Evolutionary conservation across 2,797 vertebrate genomes (phyloP), one percentile per base, ranked within the genome.

Genomic region (Heteromormyrus szaboi): DNA sequence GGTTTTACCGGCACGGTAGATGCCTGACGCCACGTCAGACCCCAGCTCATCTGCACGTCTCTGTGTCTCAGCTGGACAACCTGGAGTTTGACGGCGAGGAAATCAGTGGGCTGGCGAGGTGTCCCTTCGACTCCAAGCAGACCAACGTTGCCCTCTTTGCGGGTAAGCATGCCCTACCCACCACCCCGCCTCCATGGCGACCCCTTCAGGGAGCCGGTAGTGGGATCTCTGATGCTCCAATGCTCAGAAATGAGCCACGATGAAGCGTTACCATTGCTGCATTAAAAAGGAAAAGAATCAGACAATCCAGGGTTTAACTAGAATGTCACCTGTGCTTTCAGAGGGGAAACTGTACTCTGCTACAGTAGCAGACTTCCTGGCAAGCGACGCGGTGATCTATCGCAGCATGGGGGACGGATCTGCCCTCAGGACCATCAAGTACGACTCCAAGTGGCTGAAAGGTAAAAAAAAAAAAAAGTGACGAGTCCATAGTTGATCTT

Each of bases 81-180:
- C 97, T 99, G 88, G 99, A 99, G 94, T 99, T 99, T 94, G 98
- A 99, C 89, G 98, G 98, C 87, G 98, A 99, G 93, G 99, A 99
- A 96, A 99, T 99, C 94, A 99, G 97, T 92, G 99, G 99, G 89
- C 95, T 99, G 97, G 99, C 99, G 90, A 96, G 98, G 86, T 99
- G 99, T 96, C 99, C 99, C 0, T 99, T 99, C 93, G 99, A 99
- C 95, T 96, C 98, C 95, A 98, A 96, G 95, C 99, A 99, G 96
- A 99, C 98, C 95, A 99, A 99, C 11, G 98, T 99, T 90, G 99
- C 99, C 93, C 97, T 99, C 89, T 99, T 99, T 92, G 98, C 98
- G 91, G 98, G 99, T 99, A 96, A 94, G 96, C 93, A 93, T 17
- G 7, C 59, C 85, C 17, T 4, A 85, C 56, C 17, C 17, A 7